Evolutionary conservation across 2,113 vertebrate species (phyloP), one percentile per base, ranked within the genome.

Genomic region (Nesoenas mayeri): DNA sequence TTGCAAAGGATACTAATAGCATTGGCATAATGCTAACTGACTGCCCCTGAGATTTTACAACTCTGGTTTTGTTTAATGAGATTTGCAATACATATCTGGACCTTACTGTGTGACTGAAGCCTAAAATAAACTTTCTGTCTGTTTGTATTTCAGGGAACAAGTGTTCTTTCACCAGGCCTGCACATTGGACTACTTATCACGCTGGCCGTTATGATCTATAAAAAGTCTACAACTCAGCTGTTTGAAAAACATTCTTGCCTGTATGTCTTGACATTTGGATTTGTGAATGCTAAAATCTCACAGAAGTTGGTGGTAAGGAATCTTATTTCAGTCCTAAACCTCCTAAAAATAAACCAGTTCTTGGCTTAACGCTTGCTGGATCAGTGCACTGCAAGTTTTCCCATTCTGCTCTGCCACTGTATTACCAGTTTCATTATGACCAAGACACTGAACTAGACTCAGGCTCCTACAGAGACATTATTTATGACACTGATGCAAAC

Each of bases 181-280:
- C 99, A 99, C 97, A 98, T 99, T 79, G 98, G 99, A 85, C 97
- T 99, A 62, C 97, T 99, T 95, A 98, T 99, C 77, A 97, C 98
- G 19, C 62, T 99, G 96, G 99, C 99, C 80, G 95, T 99, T 98
- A 98, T 99, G 97, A 99, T 99, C 95, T 99, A 99, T 96, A 99
- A 99, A 95, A 99, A 99, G 96, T 99, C 99, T 38, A 97, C 99
- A 95, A 99, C 98, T 74, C 98, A 97, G 83, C 95, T 99, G 67
- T 99, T 99, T 93, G 98, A 99, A 97, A 98, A 98, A 44, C 99
- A 99, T 94, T 98, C 99, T 86, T 99, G 99, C 92, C 98, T 99
- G 14, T 99, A 99, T 94, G 97, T 99, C 56, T 96, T 99, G 82
- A 97, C 99, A 65, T 99, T 99, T 86, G 99, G 99, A 91, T 98